phyloP scores from a whole-genome alignment of 2,888 invertebrate species.

The Dyspetes luteomarginatus region DNA sequence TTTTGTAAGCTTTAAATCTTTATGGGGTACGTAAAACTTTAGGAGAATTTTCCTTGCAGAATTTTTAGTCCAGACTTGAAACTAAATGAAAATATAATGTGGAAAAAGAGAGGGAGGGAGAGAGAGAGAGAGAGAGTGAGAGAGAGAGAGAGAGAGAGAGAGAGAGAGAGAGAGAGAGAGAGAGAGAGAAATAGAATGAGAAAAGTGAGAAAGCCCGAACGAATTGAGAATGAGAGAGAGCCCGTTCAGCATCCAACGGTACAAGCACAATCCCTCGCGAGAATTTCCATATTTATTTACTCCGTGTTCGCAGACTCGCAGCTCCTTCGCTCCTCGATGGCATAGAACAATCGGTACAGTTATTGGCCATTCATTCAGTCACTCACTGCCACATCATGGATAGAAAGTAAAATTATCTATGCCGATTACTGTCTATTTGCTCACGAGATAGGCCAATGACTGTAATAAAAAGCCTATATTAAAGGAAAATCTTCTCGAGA shows the following conservation, averaged over 20 bases:
- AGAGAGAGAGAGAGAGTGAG: no score
- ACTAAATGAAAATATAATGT: neutral
- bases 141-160: no score
- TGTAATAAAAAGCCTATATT: neutral
- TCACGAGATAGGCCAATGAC: constrained; percentile 18
- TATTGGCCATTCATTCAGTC: neutral
- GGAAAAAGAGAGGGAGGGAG: no score
- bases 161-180: neutral
- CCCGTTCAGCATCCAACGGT: neutral
- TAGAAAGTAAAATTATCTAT: neutral
- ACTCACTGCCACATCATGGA: no score
- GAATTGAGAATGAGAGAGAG: constrained; percentile 25
- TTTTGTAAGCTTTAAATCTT: no score
- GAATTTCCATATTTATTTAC: constrained; percentile 76
- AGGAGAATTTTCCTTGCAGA: no score
- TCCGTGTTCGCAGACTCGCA: no score
- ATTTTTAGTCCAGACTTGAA: neutral
- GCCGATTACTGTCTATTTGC: neutral
- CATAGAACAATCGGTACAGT: constrained; percentile 1
- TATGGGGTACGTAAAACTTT: no score
- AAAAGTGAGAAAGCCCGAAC: constrained; percentile 17
- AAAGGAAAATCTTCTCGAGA: neutral
- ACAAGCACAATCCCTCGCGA: constrained; percentile 33
- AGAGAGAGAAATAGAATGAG: no score
- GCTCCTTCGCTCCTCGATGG: no score